Evolutionary conservation across 1,140 invertebrate genomes (phyloP).

Genomic region (Colletes latitarsis): DNA sequence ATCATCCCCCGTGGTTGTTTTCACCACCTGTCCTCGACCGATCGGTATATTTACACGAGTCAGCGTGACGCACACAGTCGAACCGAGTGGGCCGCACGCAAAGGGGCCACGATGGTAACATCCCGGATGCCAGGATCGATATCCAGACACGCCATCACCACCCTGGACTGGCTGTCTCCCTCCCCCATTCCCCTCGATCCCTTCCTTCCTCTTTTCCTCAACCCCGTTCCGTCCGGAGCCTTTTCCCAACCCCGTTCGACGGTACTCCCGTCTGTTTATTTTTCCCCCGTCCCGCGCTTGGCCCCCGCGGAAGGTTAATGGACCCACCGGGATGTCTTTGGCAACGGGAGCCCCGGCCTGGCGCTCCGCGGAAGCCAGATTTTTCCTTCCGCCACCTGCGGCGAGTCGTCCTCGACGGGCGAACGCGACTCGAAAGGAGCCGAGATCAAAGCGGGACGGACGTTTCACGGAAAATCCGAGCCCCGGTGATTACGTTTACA

Average conservation of each 20-base stretch:
- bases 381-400: conserved; percentile 40
- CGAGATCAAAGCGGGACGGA: conserved; percentile 16
- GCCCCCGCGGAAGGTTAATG: conserved; percentile 57
- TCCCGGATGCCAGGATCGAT: conserved; percentile 68
- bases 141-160: conserved; percentile 68
- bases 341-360: neutral
- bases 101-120: conserved; percentile 60
- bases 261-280: conserved; percentile 54
- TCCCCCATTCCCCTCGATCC: neutral
- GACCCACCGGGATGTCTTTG: conserved; percentile 57
- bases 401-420: conserved; percentile 28
- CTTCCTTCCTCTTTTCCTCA: neutral
- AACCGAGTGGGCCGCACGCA: conserved; percentile 33
- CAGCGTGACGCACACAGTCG: neutral
- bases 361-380: conserved; percentile 24
- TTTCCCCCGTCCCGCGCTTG: conserved; percentile 31
- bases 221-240: neutral
- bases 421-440: neutral
- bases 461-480: conserved; percentile 6
- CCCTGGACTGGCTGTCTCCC: conserved; percentile 33
- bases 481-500: conserved; percentile 38
- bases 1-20: no score
- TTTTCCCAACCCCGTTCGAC: neutral
- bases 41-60: neutral
- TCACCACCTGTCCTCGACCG: no score